Conservation (phyloP, 2,888 invertebrate species). For the Heliconius hortense region DNA sequence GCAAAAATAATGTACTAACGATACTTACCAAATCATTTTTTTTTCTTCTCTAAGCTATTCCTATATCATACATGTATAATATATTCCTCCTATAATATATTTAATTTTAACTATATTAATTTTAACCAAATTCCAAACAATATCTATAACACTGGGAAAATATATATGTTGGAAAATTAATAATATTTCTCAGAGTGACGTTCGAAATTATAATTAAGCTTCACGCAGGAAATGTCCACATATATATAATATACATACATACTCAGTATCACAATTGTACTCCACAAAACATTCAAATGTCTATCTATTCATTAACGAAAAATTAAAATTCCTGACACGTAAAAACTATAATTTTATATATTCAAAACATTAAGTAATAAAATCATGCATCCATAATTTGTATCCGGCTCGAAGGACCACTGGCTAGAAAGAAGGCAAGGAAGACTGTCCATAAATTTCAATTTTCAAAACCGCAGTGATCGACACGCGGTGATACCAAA, state of each 20-base stretch:
- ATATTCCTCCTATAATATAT: too few relatives aligned
- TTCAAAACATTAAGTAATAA: conserved; percentile 10
- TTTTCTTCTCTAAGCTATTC: too few relatives aligned
- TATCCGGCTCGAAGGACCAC: conserved; percentile 27
- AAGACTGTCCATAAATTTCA: conserved; percentile 18
- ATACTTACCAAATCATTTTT: too few relatives aligned
- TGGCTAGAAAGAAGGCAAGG: neutral
- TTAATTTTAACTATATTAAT: too few relatives aligned
- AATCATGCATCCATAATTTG: conserved; percentile 10
- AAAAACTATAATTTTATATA: neutral
- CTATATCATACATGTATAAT: too few relatives aligned
- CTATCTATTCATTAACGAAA: conserved; percentile 6
- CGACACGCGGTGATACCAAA: conserved; percentile 33
- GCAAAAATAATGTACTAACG: too few relatives aligned
- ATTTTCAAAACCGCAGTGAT: conserved; percentile 9
- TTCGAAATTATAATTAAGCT: neutral
- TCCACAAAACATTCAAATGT: neutral
- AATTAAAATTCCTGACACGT: neutral
- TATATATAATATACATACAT: neutral
- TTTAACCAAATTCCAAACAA: neutral
- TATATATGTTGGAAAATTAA: neutral
- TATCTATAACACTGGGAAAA: neutral
- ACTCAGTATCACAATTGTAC: neutral
- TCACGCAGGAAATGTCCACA: conserved; percentile 3
- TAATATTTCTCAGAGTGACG: neutral